Evolutionary conservation across 2,888 invertebrate genomes (phyloP), one percentile per base, ranked within the genome.

Genomic region (Drosophila rubida): DNA sequence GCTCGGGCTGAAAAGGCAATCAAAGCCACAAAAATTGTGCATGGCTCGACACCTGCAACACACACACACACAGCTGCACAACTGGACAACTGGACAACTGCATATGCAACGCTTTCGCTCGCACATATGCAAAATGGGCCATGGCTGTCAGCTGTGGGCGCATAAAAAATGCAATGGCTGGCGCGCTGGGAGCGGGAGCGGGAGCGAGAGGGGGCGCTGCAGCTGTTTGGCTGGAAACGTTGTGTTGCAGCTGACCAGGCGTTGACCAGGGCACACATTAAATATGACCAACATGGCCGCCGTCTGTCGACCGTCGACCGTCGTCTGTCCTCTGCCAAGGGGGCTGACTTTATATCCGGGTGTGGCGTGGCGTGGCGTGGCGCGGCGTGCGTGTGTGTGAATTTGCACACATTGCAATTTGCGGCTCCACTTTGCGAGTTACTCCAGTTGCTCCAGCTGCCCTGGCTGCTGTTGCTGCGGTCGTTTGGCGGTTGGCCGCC

Each of bases 11-110:
- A 64, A 88, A 77, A 75, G 78, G 78, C 87, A 88, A 88, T 88
- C 83, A 83, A 88, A 86, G 87, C 88, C 82, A 83, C 82, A 83
- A 75, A 74, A 82, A 80, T 86, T 82, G 74, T 66, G 58, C 82
- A 81, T 69, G 82, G 45, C 71, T 79, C 69, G 88, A 81, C 80
- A 81, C 80, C 80, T 81, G 81, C 74, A 72, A 16, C 35, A 51
- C 41, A 14, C 48, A 7, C 53, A 46, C 49, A 58, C 30, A 48
- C 46, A 45, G 19, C 1, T 2, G 19, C 19, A 37, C 19, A 46
- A n/a, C n/a, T n/a, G n/a, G n/a, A n/a, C n/a, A n/a, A n/a, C n/a
- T n/a, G n/a, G n/a, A 48, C 46, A 45, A 3, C 1, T 2, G 19
- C 19, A 37, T n/a, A n/a, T n/a, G n/a, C 19, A 46, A 37, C 16